Conservation (phyloP, 2,888 invertebrate genomes). For the Netelia melanura region DNA sequence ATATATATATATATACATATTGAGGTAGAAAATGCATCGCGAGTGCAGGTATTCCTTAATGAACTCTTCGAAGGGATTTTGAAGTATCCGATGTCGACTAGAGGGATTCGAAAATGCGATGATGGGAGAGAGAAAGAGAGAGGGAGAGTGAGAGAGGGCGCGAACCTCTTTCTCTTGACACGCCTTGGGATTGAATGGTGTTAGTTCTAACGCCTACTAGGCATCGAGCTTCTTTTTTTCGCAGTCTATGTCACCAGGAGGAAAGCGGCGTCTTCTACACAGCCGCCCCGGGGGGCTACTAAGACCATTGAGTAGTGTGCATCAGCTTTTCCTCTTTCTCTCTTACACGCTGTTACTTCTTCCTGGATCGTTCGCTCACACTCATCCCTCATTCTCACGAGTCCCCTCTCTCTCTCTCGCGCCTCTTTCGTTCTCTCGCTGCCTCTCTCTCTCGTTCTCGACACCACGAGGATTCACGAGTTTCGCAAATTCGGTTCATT, state of each 20-base stretch:
- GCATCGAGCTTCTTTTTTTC: slow-evolving; percentile 61
- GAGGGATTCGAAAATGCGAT: too few species aligned
- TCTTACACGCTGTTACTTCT: background rate
- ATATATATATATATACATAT: background rate
- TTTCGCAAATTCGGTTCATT: slow-evolving; percentile 85
- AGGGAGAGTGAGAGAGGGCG: slow-evolving; percentile 24
- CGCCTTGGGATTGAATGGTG: slow-evolving; percentile 80
- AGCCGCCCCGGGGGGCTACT: slow-evolving; percentile 75
- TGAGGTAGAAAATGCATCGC: slow-evolving; percentile 52
- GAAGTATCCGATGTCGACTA: slow-evolving; percentile 74
- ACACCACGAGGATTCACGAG: slow-evolving; percentile 69
- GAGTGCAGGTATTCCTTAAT: slow-evolving; percentile 76
- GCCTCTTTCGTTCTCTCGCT: too few species aligned
- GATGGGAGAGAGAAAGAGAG: too few species aligned
- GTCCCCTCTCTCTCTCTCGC: background rate
- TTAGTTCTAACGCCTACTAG: slow-evolving; percentile 84
- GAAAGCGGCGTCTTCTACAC: slow-evolving; percentile 37
- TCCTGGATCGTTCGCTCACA: slow-evolving; percentile 27
- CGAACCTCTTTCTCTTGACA: slow-evolving; percentile 80
- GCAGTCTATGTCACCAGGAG: slow-evolving; percentile 9
- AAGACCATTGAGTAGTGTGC: slow-evolving; percentile 75
- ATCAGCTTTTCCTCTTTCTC: slow-evolving; percentile 47
- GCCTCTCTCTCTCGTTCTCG: slow-evolving; percentile 7
- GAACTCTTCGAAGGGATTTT: slow-evolving; percentile 76
- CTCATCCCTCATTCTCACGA: slow-evolving; percentile 34